Evolutionary conservation across 2,797 vertebrate species (phyloP), one percentile per base, ranked within the genome.

Genomic region (Champsocephalus gunnari): DNA sequence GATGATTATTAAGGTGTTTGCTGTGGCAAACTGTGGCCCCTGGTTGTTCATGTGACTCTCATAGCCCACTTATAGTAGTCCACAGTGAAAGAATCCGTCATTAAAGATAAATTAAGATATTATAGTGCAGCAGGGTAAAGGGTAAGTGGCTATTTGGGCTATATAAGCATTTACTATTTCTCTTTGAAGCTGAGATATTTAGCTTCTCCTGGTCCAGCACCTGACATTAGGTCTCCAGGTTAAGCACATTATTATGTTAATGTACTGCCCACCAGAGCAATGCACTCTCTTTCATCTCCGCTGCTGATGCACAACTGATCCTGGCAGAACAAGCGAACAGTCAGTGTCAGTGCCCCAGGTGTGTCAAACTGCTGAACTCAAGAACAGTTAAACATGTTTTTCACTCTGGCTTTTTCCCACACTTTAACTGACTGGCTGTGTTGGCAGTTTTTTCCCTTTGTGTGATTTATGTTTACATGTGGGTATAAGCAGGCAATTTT

Each of bases 401-500:
- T 64, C 19, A 49, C 9, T 53, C 10, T 9, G 13, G 16, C 16
- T 68, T 79, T 81, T 79, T 81, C 55, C 66, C 71, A 77, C 53
- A 68, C 49, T 2, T 66, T 28, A 24, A 9, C 16, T 19, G 7
- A 43, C 4, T 38, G 50, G 66, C 60, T 75, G 65, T 44, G 55
- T 75, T 68, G 78, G 66, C 75, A 66, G 28, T 47, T 3, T 67
- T 53, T 38, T 38, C 41, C 13, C 14, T 63, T 12, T 34, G 38
- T 66, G 49, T n/a, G 21, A 10, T 24, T 9, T 21, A 28, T 66
- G 54, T 64, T 55, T 49, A 59, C 45, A 75, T 59, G 21, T 49
- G 34, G 32, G 43, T 32, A 2, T 41, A 53, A 32, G 24, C 17
- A 41, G 8, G 12, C 45, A 16, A 4, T 41, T 41, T 43, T 58